Evolutionary conservation across 1,140 invertebrate species (phyloP).

Genomic region (Drosophila miranda): DNA sequence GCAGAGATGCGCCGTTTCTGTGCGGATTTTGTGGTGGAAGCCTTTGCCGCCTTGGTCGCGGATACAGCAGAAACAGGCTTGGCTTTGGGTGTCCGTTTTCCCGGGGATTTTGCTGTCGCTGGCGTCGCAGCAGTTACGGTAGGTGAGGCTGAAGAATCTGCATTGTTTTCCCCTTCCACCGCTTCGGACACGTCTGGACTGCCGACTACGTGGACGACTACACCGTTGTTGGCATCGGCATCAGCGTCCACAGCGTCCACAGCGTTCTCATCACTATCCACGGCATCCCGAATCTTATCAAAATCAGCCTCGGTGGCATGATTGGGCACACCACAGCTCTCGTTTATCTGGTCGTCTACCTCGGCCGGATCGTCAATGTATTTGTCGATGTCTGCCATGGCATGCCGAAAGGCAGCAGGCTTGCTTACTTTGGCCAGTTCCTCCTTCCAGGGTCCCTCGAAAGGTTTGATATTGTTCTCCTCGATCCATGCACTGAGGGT

Average conservation of each 20-base stretch:
- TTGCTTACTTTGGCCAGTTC: slow-evolving; percentile 91
- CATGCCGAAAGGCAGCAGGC: slow-evolving; percentile 91
- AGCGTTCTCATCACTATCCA: slow-evolving; percentile 82
- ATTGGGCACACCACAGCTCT: slow-evolving; percentile 64
- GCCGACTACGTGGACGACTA: slow-evolving; percentile 67
- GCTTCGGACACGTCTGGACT: slow-evolving; percentile 60
- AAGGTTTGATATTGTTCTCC: slow-evolving; percentile 92
- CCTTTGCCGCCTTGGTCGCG: slow-evolving; percentile 49
- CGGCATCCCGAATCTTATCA: slow-evolving; percentile 86
- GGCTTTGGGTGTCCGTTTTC: slow-evolving; percentile 70
- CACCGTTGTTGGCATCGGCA: slow-evolving; percentile 57
- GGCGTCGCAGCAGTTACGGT: slow-evolving; percentile 47
- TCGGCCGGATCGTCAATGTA: slow-evolving; percentile 89
- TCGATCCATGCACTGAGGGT: slow-evolving; percentile 93
- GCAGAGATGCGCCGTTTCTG: slow-evolving; percentile 69
- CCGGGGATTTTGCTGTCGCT: slow-evolving; percentile 41
- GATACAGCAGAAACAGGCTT: slow-evolving; percentile 63
- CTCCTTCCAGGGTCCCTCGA: slow-evolving; percentile 90
- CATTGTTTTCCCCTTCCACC: slow-evolving; percentile 44
- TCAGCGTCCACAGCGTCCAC: slow-evolving; percentile 17
- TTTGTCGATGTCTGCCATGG: slow-evolving; percentile 93
- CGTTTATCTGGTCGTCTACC: slow-evolving; percentile 82
- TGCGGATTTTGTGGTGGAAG: slow-evolving; percentile 61
- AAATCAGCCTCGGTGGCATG: slow-evolving; percentile 85
- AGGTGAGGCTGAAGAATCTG: slow-evolving; percentile 28